A percentile compares a stretch with the other conserved stretches of the same genome.
These are phyloP conservation scores for Lasioglossum marginatum DNA, from an alignment of 2,888 invertebrate genomes.

Conservation along the genomic window DNA sequence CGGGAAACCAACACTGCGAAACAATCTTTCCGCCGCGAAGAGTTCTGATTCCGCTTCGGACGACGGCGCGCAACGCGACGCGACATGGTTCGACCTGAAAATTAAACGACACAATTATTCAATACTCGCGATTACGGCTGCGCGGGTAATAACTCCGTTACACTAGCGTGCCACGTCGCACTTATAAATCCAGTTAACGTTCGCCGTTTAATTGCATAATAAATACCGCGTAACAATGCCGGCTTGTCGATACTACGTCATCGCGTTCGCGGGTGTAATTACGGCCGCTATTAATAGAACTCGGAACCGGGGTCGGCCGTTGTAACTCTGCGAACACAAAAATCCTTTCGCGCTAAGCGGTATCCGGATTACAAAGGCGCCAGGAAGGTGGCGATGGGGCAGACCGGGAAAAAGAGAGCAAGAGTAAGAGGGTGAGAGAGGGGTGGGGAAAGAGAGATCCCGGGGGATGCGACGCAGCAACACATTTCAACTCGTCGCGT, in stretches of 20 bases:
- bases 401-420: not conserved
- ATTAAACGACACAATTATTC: slow-evolving; percentile 17
- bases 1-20: not conserved
- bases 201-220: slow-evolving; percentile 51
- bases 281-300: slow-evolving; percentile 38
- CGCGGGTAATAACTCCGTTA: slow-evolving; percentile 38
- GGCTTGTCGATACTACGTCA: slow-evolving; percentile 56
- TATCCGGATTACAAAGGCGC: slow-evolving; percentile 26
- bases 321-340: slow-evolving; percentile 30
- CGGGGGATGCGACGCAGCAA: not conserved
- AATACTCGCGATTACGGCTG: slow-evolving; percentile 30
- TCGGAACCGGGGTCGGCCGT: not conserved
- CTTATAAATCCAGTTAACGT: slow-evolving; percentile 50
- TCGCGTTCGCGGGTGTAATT: slow-evolving; percentile 41
- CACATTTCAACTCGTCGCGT: slow-evolving; percentile 19
- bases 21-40: not conserved
- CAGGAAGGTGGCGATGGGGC: not conserved
- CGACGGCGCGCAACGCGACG: not conserved
- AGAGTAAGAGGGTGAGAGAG: not conserved
- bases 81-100: not conserved
- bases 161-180: slow-evolving; percentile 21
- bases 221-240: slow-evolving; percentile 50
- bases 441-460: not conserved
- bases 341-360: slow-evolving; percentile 24
- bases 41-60: not conserved